These are phyloP conservation scores for Gymnoscelis rufifasciata DNA, from an alignment of 2,888 invertebrate species.

Conservation along the genomic window DNA sequence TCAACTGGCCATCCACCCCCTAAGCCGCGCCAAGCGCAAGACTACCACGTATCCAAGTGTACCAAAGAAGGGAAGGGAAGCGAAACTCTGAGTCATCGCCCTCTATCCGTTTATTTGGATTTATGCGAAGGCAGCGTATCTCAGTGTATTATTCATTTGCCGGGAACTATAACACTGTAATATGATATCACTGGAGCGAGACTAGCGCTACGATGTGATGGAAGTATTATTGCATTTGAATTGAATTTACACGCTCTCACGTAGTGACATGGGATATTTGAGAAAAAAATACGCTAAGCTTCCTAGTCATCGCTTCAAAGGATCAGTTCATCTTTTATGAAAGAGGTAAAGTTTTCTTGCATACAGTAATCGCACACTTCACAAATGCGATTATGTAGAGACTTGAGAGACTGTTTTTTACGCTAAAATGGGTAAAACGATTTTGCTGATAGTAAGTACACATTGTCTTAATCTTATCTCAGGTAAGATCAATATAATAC, in stretches of 20 bases:
- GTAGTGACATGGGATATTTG: background rate
- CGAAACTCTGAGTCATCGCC: conserved; percentile 12
- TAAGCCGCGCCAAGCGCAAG: too few species aligned
- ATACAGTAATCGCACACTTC: too few species aligned
- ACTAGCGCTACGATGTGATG: background rate
- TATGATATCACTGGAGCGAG: conserved; percentile 12
- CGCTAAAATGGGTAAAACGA: too few species aligned
- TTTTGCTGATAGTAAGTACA: too few species aligned
- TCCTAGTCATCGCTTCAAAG: background rate
- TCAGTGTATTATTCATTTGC: conserved; percentile 28
- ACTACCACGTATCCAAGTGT: too few species aligned
- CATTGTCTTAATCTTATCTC: too few species aligned
- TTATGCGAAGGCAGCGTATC: conserved; percentile 29
- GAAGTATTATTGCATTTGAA: conserved; percentile 3
- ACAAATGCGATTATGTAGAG: too few species aligned
- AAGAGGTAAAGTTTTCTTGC: too few species aligned
- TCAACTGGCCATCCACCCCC: background rate
- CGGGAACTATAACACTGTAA: conserved; percentile 3
- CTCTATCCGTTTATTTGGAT: conserved; percentile 33
- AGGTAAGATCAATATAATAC: too few species aligned
- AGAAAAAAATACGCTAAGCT: background rate
- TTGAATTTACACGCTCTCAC: background rate
- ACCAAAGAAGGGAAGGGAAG: background rate
- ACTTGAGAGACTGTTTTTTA: too few species aligned
- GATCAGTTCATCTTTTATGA: too few species aligned